Evolutionary conservation across 2,888 invertebrate genomes (phyloP), one percentile per base, ranked within the genome.

Genomic region (Lumbricus terrestris): DNA sequence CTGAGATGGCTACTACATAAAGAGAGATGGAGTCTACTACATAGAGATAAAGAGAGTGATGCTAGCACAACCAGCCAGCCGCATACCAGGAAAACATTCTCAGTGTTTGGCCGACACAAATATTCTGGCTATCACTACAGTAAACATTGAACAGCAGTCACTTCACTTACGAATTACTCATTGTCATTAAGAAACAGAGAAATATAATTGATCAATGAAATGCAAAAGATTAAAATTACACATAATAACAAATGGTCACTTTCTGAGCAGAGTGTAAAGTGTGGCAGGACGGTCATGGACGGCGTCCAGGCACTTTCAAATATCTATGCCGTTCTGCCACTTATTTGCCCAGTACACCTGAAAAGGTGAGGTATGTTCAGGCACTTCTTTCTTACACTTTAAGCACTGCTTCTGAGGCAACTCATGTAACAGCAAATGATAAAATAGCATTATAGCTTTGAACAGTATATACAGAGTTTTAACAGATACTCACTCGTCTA

Each of bases 401-500:
- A n/a, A n/a, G n/a, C n/a, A n/a, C n/a, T n/a, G n/a, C n/a, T n/a
- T n/a, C n/a, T 16, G n/a, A 69, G n/a, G 29, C 29, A 69, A n/a
- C n/a, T 69, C n/a, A 16, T 69, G 29, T n/a, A 54, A 2, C 29
- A n/a, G n/a, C 69, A 29, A 69, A 29, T 69, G 47, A 69, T 69
- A n/a, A n/a, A n/a, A 69, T n/a, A 69, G 29, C n/a, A 13, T 69
- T 69, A n/a, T 5, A 13, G 69, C 69, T 69, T 83, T 15, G n/a
- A n/a, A n/a, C 4, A 11, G 34, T 85, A 34, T 35, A 29, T 20
- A n/a, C n/a, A 85, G n/a, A 85, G 20, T 23, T 35, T 35, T 18
- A 85, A 35, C 35, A 38, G 40, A 33, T 18, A 88, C 91, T 91
- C 89, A 91, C 91, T 90, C 93, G 92, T 90, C 94, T 93, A 69